phyloP scores from a whole-genome alignment of 2,113 vertebrate genomes.

The Gopherus evgoodei region DNA sequence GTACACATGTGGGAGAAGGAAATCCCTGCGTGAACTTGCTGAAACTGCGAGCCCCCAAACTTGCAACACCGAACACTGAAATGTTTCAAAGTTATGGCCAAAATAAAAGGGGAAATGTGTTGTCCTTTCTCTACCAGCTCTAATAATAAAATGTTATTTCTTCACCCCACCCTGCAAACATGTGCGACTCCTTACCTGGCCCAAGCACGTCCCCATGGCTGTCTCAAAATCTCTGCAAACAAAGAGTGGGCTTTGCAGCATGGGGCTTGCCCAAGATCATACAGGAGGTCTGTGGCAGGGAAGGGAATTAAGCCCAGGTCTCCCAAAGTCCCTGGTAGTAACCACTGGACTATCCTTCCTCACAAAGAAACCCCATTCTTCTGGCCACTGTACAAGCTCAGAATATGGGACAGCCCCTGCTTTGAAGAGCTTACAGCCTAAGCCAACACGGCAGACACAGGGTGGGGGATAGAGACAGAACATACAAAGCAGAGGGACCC shows the following conservation, averaged over 20 bases:
- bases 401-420: background rate
- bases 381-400: accelerated
- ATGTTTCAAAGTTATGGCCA: background rate
- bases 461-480: background rate
- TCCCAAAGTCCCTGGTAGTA: background rate
- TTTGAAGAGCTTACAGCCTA: background rate
- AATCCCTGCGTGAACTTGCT: accelerated
- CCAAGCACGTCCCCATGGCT: conserved; percentile 41
- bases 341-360: background rate
- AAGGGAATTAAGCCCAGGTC: conserved; percentile 26
- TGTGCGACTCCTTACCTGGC: conserved; percentile 49
- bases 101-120: background rate
- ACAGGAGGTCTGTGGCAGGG: conserved; percentile 66
- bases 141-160: conserved; percentile 69
- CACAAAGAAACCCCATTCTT: background rate
- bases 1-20: conserved; percentile 32
- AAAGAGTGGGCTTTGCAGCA: background rate
- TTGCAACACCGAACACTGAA: background rate
- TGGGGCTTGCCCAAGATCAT: conserved; percentile 71
- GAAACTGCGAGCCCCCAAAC: background rate
- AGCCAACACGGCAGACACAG: background rate
- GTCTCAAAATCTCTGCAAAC: conserved; percentile 66
- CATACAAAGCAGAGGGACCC: background rate
- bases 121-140: background rate
- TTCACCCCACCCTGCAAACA: background rate